Evolutionary conservation across 2,797 vertebrate species (phyloP).

Genomic region (Prunella strophiata): DNA sequence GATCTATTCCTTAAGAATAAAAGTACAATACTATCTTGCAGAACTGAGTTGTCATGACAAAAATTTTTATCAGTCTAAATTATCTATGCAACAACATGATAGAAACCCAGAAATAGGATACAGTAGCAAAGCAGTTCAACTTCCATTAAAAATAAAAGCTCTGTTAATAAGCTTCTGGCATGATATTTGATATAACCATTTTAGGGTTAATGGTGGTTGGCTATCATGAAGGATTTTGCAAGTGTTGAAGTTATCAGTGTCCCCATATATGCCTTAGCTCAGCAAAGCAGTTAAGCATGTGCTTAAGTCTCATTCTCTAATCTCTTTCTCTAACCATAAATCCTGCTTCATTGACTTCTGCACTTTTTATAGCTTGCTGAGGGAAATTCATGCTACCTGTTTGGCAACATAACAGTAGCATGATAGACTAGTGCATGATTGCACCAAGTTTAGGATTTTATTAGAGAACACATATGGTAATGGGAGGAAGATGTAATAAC

Average conservation of each 20-base stretch:
- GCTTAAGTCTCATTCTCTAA: slow-evolving; percentile 71
- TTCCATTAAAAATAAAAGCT: slow-evolving; percentile 76
- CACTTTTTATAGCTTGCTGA: slow-evolving; percentile 54
- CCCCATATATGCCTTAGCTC: slow-evolving; percentile 52
- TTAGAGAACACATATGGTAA: neutral
- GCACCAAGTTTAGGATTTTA: slow-evolving; percentile 25
- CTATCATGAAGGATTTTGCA: slow-evolving; percentile 70
- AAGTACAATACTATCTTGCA: slow-evolving; percentile 29
- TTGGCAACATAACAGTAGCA: slow-evolving; percentile 47
- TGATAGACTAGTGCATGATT: slow-evolving; percentile 15
- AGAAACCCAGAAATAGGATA: slow-evolving; percentile 61
- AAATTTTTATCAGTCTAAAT: neutral
- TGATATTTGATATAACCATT: slow-evolving; percentile 11
- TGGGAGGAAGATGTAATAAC: neutral
- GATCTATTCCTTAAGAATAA: neutral
- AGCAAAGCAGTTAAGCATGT: slow-evolving; percentile 62
- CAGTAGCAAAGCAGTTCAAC: slow-evolving; percentile 65
- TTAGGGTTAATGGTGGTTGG: slow-evolving; percentile 42
- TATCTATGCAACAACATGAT: slow-evolving; percentile 15
- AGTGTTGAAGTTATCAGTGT: slow-evolving; percentile 65
- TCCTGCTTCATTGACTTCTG: slow-evolving; percentile 59
- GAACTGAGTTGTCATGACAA: neutral
- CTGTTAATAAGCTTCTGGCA: slow-evolving; percentile 53
- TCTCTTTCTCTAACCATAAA: slow-evolving; percentile 73
- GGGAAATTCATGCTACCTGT: slow-evolving; percentile 64